These are phyloP conservation scores for Aspiorhynchus laticeps DNA, from an alignment of 2,113 vertebrate species.

Conservation along the genomic window DNA sequence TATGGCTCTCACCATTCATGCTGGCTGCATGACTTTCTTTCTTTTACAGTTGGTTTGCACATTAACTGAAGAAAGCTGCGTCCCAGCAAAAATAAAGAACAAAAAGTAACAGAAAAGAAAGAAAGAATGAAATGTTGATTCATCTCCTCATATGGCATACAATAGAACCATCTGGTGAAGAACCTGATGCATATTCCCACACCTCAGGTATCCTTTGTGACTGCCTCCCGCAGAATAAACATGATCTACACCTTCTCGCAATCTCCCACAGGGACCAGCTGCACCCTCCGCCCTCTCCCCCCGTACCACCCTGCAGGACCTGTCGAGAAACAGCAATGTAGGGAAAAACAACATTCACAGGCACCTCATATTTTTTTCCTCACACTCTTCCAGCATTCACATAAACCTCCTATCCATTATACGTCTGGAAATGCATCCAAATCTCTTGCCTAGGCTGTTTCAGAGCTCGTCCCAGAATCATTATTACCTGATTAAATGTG, in stretches of 20 bases:
- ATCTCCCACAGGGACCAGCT: slow-evolving; percentile 7
- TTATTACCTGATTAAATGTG: slow-evolving; percentile 81
- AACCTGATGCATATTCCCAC: slow-evolving; percentile 22
- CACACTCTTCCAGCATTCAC: background rate
- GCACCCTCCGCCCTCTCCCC: slow-evolving; percentile 45
- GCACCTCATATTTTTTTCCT: background rate
- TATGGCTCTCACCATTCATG: background rate
- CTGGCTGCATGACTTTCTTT: background rate
- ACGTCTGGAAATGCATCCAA: slow-evolving; percentile 51
- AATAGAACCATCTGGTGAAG: slow-evolving; percentile 11
- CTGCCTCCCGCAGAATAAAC: background rate
- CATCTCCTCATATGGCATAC: background rate
- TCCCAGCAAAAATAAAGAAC: background rate
- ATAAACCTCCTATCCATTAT: background rate
- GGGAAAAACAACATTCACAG: background rate
- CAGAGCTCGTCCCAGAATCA: slow-evolving; percentile 72
- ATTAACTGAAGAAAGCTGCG: background rate
- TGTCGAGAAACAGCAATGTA: slow-evolving; percentile 5
- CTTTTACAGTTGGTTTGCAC: background rate
- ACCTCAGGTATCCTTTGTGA: background rate
- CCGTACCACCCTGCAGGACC: background rate
- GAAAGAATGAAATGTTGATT: background rate
- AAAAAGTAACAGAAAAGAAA: background rate
- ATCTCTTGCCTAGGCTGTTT: slow-evolving; percentile 21
- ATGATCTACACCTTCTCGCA: background rate